These are phyloP conservation scores for Chrysaora quinquecirrha DNA, from an alignment of 30 jellyfish, hydroid and myxozoan genomes.

Conservation along the genomic window DNA sequence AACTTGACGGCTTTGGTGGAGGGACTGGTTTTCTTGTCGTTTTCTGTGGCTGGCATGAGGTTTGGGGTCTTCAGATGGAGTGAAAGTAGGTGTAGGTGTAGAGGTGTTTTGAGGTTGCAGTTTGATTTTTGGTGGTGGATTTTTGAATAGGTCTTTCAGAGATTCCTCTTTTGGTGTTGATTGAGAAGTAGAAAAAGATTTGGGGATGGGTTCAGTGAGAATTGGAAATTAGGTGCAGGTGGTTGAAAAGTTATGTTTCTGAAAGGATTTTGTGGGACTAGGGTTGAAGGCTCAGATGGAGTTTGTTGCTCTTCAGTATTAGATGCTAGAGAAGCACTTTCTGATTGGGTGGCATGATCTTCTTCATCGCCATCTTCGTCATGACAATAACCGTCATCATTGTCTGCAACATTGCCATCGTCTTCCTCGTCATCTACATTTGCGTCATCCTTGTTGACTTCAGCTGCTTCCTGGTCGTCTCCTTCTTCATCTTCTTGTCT, in stretches of 20 bases:
- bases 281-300: neutral
- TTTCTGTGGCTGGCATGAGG: no score
- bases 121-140: no score
- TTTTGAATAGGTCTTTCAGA: no score
- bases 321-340: neutral
- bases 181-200: no score
- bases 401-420: no score
- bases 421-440: no score
- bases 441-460: neutral
- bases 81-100: neutral
- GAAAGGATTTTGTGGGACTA: neutral
- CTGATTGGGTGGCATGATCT: neutral
- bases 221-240: no score
- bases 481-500: neutral
- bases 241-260: no score
- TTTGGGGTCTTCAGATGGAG: neutral
- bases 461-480: neutral
- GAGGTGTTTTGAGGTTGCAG: no score
- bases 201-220: no score
- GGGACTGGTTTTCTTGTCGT: neutral
- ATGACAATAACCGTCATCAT: neutral
- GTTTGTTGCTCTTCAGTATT: neutral
- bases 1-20: neutral
- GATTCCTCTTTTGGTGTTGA: no score
- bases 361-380: neutral